phyloP scores from a whole-genome alignment of 2,888 invertebrate species.

The Eristalinus aeneus region DNA sequence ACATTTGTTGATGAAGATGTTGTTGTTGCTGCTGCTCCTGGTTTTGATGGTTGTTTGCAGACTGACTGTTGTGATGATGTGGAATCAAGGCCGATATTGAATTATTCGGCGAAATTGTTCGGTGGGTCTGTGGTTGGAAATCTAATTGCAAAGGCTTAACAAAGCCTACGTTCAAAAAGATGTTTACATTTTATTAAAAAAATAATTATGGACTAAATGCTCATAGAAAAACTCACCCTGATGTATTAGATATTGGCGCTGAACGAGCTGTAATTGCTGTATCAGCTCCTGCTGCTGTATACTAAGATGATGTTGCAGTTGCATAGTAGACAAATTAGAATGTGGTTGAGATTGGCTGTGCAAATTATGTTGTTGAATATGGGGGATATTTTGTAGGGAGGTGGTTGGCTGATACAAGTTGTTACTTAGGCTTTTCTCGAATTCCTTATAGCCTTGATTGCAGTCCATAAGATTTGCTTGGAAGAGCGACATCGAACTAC shows the following conservation, averaged over 20 bases:
- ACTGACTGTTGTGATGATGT: conserved; percentile 50
- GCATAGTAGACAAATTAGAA: conserved; percentile 72
- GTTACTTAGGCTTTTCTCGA: conserved; percentile 26
- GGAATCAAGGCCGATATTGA: conserved; percentile 49
- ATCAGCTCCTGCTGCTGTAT: conserved; percentile 76
- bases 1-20: conserved; percentile 16
- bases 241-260: conserved; percentile 76
- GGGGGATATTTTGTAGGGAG: conserved; percentile 22
- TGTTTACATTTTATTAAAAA: neutral
- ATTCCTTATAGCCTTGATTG: conserved; percentile 37
- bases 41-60: conserved; percentile 40
- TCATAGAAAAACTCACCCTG: conserved; percentile 71
- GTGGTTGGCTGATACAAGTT: conserved; percentile 17
- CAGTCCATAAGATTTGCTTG: conserved; percentile 56
- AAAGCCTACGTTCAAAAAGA: conserved; percentile 56
- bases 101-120: conserved; percentile 67
- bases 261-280: conserved; percentile 75
- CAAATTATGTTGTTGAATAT: conserved; percentile 28
- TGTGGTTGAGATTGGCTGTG: neutral
- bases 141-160: conserved; percentile 72
- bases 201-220: neutral
- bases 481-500: neutral
- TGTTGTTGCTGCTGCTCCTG: conserved; percentile 38
- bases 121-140: conserved; percentile 72
- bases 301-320: conserved; percentile 75